Evolutionary conservation across 2,888 invertebrate genomes (phyloP), one percentile per base, ranked within the genome.

Genomic region (Hirtodrosophila trivittata): DNA sequence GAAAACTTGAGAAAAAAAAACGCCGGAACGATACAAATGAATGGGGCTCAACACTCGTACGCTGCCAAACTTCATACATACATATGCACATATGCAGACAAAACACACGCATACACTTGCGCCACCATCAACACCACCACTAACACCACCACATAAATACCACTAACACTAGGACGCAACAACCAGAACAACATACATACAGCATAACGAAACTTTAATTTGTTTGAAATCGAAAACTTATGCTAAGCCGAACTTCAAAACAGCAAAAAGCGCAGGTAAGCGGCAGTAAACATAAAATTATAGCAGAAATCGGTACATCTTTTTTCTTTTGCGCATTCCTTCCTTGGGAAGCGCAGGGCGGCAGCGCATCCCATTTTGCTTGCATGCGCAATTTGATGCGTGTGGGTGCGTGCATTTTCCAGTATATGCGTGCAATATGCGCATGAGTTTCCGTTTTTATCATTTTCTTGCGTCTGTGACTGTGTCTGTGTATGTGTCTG

Each of bases 251-350:
- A 57, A 45, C 42, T 35, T 37, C 43, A 52, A 58, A 63, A 50
- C 50, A 62, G 46, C 58, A 51, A 47, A 6, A 68, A 80, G 72
- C 77, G 77, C 86, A 83, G 82, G 82, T 82, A 72, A 83, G 77
- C 55, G 41, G 25, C 35, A 45, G 38, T 33, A 47, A 54, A 42
- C 35, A 26, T 32, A 25, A 13, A 49, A 42, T 30, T 2, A 6
- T 13, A n/a, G 10, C 26, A 6, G 45, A 51, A 69, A 71, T 62
- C 28, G 43, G 38, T 55, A 56, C 28, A 66, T 57, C 59, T 18
- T 9, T 41, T 50, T 13, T 18, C 33, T 37, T 35, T 38, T 39
- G 28, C 28, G 9, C 5, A 1, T 28, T n/a, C 35, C n/a, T n/a
- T n/a, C n/a, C n/a, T n/a, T n/a, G n/a, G n/a, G n/a, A n/a, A n/a